phyloP scores from a whole-genome alignment of 2,797 vertebrate species.

The Sebastolobus altivelis region DNA sequence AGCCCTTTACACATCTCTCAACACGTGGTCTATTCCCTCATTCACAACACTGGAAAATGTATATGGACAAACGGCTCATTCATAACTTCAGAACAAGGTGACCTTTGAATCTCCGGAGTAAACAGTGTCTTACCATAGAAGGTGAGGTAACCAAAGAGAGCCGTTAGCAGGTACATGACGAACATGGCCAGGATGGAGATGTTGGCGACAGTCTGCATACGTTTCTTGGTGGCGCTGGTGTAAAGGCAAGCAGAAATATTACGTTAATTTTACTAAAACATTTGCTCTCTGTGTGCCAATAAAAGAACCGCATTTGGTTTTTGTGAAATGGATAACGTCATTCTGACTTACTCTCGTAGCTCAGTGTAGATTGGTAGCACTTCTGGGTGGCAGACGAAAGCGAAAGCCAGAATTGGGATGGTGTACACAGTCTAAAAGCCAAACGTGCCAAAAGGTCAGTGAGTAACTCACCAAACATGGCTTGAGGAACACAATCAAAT shows the following conservation, averaged over 20 bases:
- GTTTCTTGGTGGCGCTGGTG: conserved; percentile 87
- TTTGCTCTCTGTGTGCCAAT: too few relatives aligned
- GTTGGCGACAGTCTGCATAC: conserved; percentile 94
- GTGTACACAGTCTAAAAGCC: conserved; percentile 92
- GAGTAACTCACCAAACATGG: not conserved
- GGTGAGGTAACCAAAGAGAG: conserved; percentile 97
- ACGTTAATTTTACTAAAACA: not conserved
- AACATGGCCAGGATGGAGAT: conserved; percentile 97
- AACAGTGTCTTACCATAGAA: conserved; percentile 90
- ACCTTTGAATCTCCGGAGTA: conserved; percentile 26
- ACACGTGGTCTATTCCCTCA: not conserved
- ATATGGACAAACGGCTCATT: conserved; percentile 31
- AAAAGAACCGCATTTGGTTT: not conserved
- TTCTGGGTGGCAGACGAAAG: conserved; percentile 96
- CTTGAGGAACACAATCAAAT: not conserved
- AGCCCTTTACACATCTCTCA: not conserved
- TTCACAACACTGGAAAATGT: conserved; percentile 24
- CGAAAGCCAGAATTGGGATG: conserved; percentile 96
- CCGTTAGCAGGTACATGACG: conserved; percentile 96
- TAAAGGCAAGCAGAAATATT: not conserved
- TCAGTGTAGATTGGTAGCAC: conserved; percentile 98
- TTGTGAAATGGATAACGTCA: not conserved
- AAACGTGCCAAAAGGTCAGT: conserved; percentile 48
- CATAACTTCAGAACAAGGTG: conserved; percentile 34
- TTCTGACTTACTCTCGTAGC: conserved; percentile 83